Base-by-base conservation (phyloP, 2,888 invertebrate genomes). In the Ennomos fuscantarius region DNA sequence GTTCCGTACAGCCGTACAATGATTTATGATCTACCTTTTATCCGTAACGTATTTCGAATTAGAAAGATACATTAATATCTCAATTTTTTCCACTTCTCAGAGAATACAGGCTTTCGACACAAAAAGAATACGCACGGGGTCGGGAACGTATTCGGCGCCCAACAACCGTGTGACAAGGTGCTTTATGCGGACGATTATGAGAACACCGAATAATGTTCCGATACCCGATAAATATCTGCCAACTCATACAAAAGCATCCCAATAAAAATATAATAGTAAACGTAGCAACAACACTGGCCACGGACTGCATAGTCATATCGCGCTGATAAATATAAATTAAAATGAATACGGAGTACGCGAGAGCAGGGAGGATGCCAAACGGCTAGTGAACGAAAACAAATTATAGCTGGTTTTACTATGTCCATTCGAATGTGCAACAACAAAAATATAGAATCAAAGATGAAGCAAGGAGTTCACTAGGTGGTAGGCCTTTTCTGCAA, bases 161-260 rank as follows among this genome's bases (percentile, higher is more conserved):
- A 91, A 90, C 89, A 89, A 89, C 82, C 92, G 92, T 91, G 89
- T 90, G 92, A 92, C 92, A 91, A 88, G 89, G 90, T 91, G 89
- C 92, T 90, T 91, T 91, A 91, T 91, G 90, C 85, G 83, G 84
- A 87, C 88, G 90, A 89, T 90, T 91, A 90, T 89, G 87, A 87
- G 81, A 87, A 78, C 82, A 86, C 89, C 90, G 89, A 91, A 90
- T 91, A 90, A 91, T 89, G 89, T 89, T 89, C 85, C 87, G 79
- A 89, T 90, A 87, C 84, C 84, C 91, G 92, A 92, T 92, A 92
- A 92, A 92, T 92, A 92, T 91, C 92, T 91, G 92, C 92, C 90
- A 92, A 87, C 91, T 91, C 92, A 92, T 90, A 92, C 90, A 92
- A 92, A 90, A 89, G 91, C 86, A 84, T 86, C 86, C 88, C 88